phyloP scores from a whole-genome alignment of 2,797 vertebrate species.

The Aplochiton taeniatus region DNA sequence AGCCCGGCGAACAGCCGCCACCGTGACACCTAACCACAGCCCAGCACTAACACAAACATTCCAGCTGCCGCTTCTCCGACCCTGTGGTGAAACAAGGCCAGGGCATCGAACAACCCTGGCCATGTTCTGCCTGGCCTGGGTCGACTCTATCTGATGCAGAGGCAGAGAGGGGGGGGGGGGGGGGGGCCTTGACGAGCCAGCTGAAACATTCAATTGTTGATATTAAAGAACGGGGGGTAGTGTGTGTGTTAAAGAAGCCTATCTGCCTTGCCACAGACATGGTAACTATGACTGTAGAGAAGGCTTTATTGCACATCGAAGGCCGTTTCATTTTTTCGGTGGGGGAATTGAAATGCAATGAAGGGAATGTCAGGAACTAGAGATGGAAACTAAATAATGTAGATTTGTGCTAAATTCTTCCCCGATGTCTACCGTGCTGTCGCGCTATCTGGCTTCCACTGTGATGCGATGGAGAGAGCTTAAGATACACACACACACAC shows the following conservation, averaged over 20 bases:
- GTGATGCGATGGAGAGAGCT: no score
- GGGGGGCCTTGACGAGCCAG: constrained; percentile 13
- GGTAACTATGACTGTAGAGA: constrained; percentile 16
- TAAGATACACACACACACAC: no score
- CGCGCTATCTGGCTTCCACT: no score
- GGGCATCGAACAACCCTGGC: constrained; percentile 52
- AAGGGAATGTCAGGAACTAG: constrained; percentile 25
- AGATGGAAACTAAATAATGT: neutral
- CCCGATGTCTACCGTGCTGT: no score
- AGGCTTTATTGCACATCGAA: constrained; percentile 8
- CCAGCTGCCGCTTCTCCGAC: constrained; percentile 65
- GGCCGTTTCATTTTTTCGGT: constrained; percentile 2
- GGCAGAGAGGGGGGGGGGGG: constrained; percentile 10
- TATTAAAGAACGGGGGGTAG: constrained; percentile 2
- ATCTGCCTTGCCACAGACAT: constrained; percentile 5
- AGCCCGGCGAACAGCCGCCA: constrained; percentile 41
- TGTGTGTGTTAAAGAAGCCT: constrained; percentile 1
- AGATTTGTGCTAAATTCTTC: neutral
- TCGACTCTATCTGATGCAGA: constrained; percentile 28
- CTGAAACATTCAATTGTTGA: constrained; percentile 11
- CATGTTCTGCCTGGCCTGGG: constrained; percentile 43
- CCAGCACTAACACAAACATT: constrained; percentile 67
- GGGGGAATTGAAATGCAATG: neutral
- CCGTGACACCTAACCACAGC: constrained; percentile 66
- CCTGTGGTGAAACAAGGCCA: constrained; percentile 36